Base-by-base conservation (phyloP, 2,113 vertebrate species). In the Aleadryas rufinucha region DNA sequence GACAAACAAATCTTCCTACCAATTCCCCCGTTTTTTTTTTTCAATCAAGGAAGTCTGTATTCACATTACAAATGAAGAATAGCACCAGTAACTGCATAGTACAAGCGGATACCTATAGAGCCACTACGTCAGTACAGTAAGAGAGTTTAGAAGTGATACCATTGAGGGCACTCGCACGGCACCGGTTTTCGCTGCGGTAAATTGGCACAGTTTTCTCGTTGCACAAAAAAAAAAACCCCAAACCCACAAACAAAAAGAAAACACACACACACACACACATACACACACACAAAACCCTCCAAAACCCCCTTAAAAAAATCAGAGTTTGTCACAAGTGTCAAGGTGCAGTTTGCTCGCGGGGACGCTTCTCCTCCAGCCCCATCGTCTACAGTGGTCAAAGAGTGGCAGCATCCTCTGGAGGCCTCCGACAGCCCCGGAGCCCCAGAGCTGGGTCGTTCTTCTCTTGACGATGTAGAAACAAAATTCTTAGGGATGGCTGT, bases 11-110 rank as follows among this genome's bases (percentile, higher is more conserved):
- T 98, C 97, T 98, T 97, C 97, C 97, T 93, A 97, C 93, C 28
- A 93, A 97, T 98, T 98, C 97, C 97, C 96, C 97, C n/a, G n/a
- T 98, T 89, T 72, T 7, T 98, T 89, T 56, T 84, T 93, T 69
- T 83, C 42, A 68, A 97, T 97, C 97, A 97, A 98, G 98, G 98
- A 98, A 98, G 98, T 98, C 97, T 97, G 97, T 98, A 98, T 99
- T 99, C 99, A 99, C 99, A 99, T 99, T 99, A 99, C 97, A 97
- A 98, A 96, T 92, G 71, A 97, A 97, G 98, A 98, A 98, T 99
- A 99, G 99, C 99, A 99, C 99, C 99, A 99, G 97, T 98, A 98
- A 98, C 97, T 98, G 98, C 98, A 97, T 98, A 98, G 96, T 98
- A 98, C 97, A 98, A 97, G 98, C 97, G 97, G 98, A 98, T 98